Evolutionary conservation across 1,140 invertebrate species (phyloP).

Genomic region (Pseudomyrmex cubaensis): DNA sequence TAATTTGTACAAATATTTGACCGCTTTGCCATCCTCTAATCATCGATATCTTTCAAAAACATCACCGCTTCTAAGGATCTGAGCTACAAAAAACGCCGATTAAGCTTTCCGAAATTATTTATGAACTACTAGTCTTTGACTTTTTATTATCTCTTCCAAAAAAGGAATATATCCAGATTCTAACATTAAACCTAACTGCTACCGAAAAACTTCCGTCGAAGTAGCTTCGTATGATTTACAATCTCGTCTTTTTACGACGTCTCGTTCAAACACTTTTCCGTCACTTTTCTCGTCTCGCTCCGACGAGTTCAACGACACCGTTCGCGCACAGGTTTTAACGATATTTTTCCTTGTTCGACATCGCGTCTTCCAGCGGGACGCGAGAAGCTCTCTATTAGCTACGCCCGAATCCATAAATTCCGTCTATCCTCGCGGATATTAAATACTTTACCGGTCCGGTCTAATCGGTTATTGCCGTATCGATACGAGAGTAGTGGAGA

Average conservation of each 20-base stretch:
- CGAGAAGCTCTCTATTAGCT: conserved; percentile 64
- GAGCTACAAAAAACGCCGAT: neutral
- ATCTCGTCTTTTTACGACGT: conserved; percentile 74
- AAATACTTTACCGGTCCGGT: conserved; percentile 1
- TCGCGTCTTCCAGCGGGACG: neutral
- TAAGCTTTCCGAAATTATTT: neutral
- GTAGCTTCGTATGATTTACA: conserved; percentile 73
- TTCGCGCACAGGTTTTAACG: no score
- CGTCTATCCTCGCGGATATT: neutral
- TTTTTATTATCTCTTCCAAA: no score
- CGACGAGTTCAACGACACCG: neutral
- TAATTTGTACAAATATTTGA: neutral
- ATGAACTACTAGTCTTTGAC: no score
- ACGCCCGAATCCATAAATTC: conserved; percentile 51
- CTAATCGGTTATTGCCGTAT: neutral
- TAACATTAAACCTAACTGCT: neutral
- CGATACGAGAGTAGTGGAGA: conserved; percentile 1
- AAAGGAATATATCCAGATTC: neutral
- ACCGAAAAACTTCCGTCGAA: conserved; percentile 9
- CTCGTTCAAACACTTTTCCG: conserved; percentile 41
- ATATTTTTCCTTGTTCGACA: neutral
- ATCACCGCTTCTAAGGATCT: no score
- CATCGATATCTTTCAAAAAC: no score
- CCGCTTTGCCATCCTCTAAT: no score
- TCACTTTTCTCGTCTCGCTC: conserved; percentile 59